These are phyloP conservation scores for Nothura maculosa DNA, from an alignment of 2,797 vertebrate species.

Conservation along the genomic window DNA sequence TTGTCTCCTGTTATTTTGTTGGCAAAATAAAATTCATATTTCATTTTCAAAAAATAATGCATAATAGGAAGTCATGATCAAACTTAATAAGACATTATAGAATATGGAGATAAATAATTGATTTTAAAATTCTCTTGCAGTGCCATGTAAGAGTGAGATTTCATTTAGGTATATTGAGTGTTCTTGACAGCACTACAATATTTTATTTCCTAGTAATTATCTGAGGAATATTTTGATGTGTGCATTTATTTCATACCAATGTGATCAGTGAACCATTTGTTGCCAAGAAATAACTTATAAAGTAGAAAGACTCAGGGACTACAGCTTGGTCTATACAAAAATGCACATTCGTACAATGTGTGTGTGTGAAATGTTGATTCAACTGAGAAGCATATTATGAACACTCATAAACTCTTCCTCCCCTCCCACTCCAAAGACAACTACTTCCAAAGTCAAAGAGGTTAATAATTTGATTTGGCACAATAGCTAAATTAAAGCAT, in stretches of 20 bases:
- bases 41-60: background rate
- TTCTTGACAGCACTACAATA: conserved; percentile 67
- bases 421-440: background rate
- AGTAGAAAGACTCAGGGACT: background rate
- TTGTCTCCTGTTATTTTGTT: background rate
- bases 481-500: background rate
- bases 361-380: background rate
- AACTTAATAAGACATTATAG: conserved; percentile 78
- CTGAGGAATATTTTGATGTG: conserved; percentile 44
- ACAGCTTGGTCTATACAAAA: background rate
- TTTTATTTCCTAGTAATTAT: conserved; percentile 59
- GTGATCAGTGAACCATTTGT: conserved; percentile 41
- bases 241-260: conserved; percentile 7
- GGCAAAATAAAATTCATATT: background rate
- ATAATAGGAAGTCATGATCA: conserved; percentile 67
- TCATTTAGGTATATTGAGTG: conserved; percentile 72
- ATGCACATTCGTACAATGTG: background rate
- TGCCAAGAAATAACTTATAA: background rate
- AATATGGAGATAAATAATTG: conserved; percentile 83
- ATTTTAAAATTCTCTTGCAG: conserved; percentile 73
- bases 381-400: background rate
- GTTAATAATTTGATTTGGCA: background rate
- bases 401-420: background rate
- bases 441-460: background rate
- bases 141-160: conserved; percentile 80